Percentiles rank a stretch among this genome's conserved stretches.
Conservation (phyloP, 2,797 vertebrate genomes). For the Rhincodon typus region DNA sequence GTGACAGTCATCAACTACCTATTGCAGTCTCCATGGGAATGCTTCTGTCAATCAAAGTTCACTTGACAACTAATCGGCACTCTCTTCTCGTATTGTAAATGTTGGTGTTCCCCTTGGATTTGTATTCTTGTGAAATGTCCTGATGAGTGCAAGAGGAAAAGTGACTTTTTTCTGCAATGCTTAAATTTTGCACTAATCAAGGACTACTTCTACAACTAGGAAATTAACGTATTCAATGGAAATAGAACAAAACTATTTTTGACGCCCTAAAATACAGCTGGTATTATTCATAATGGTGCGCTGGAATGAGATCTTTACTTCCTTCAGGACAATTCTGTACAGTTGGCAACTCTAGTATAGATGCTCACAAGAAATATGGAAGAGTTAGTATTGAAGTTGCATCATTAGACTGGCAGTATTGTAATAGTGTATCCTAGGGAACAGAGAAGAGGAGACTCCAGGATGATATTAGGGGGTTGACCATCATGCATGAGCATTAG, state of each 20-base stretch:
- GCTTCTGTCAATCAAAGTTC: too few relatives aligned
- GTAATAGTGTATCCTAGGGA: background rate
- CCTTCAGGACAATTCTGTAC: background rate
- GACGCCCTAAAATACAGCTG: background rate
- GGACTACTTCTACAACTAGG: background rate
- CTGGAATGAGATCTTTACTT: background rate
- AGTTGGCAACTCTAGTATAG: background rate
- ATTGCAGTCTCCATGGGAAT: too few relatives aligned
- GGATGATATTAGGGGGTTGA: background rate
- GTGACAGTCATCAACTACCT: too few relatives aligned
- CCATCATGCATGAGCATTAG: background rate
- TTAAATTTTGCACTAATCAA: too few relatives aligned
- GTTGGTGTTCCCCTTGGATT: too few relatives aligned
- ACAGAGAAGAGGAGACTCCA: background rate
- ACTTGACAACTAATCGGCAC: too few relatives aligned
- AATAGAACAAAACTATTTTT: background rate
- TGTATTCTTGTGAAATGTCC: too few relatives aligned
- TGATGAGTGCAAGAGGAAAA: too few relatives aligned
- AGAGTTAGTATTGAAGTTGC: background rate
- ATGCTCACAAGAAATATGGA: background rate
- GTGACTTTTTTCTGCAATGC: too few relatives aligned
- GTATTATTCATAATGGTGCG: background rate
- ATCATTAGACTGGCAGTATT: background rate
- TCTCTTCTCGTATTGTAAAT: too few relatives aligned
- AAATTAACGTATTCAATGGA: background rate